phyloP scores from a whole-genome alignment of 2,888 invertebrate species.

The Caenorhabditis sp. region DNA sequence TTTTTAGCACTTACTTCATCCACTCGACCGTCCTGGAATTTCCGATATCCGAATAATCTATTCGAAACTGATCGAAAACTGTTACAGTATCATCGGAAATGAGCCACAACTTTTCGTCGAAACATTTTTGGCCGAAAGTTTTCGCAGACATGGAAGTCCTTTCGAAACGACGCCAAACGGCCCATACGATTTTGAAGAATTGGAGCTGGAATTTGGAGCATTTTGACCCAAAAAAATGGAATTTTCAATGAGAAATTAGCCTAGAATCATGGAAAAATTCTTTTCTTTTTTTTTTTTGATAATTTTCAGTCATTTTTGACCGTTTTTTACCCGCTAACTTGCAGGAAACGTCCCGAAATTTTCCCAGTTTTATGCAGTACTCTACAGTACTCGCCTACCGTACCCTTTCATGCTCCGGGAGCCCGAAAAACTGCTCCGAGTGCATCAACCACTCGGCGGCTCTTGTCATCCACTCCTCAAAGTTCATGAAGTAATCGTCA shows the following conservation, averaged over 20 bases:
- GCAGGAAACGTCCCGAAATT: background rate
- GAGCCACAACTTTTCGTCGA: conserved; percentile 49
- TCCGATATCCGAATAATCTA: background rate
- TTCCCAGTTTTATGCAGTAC: too few species aligned
- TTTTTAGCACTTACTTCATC: too few species aligned
- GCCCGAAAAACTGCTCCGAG: conserved; percentile 28
- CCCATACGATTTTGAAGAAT: conserved; percentile 64
- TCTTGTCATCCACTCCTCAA: conserved; percentile 40
- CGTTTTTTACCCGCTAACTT: too few species aligned
- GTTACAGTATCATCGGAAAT: conserved; percentile 20
- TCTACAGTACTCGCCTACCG: background rate
- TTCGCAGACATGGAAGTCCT: conserved; percentile 31
- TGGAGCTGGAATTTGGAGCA: conserved; percentile 12
- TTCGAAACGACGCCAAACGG: conserved; percentile 55
- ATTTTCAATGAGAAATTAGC: background rate
- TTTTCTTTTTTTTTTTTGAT: too few species aligned
- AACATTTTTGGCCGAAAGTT: conserved; percentile 37
- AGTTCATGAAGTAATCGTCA: conserved; percentile 29
- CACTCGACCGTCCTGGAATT: too few species aligned
- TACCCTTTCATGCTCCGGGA: conserved; percentile 47
- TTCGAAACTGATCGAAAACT: too few species aligned
- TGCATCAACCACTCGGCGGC: conserved; percentile 53
- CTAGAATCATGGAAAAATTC: too few species aligned
- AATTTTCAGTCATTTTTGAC: too few species aligned
- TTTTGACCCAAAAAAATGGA: background rate